These are phyloP conservation scores for Ianthella basta DNA, from an alignment of 37 sponge, comb jelly and placozoan species.

Conservation along the genomic window DNA sequence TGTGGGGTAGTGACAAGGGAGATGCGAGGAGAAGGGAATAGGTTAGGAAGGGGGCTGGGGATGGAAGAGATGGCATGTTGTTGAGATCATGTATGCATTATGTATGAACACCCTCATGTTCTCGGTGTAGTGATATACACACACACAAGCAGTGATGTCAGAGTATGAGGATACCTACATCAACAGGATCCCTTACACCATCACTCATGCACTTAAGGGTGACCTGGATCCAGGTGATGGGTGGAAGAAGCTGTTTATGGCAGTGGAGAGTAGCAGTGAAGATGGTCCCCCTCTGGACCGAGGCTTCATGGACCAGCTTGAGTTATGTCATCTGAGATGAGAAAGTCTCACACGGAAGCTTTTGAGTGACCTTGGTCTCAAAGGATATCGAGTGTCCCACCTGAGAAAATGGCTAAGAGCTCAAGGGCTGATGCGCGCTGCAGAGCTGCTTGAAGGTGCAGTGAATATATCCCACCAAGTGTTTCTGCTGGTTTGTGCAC, in stretches of 20 bases:
- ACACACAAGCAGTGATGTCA: not conserved
- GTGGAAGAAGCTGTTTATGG: not conserved
- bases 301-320: not conserved
- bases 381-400: not conserved
- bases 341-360: not conserved
- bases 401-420: not conserved
- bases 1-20: too few relatives aligned
- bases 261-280: not conserved
- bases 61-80: too few relatives aligned
- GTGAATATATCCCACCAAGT: not conserved
- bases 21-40: too few relatives aligned
- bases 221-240: not conserved
- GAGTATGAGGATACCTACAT: not conserved
- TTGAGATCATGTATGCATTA: too few relatives aligned
- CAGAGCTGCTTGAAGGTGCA: constrained; percentile 1
- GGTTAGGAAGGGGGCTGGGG: too few relatives aligned
- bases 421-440: not conserved
- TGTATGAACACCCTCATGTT: too few relatives aligned
- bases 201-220: not conserved
- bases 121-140: too few relatives aligned
- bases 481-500: not conserved
- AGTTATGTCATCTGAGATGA: not conserved
- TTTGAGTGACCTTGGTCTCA: not conserved
- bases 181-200: not conserved
- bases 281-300: constrained; percentile 14